Evolutionary conservation across 2,113 vertebrate species (phyloP).

Genomic region (Centropus bengalensis): DNA sequence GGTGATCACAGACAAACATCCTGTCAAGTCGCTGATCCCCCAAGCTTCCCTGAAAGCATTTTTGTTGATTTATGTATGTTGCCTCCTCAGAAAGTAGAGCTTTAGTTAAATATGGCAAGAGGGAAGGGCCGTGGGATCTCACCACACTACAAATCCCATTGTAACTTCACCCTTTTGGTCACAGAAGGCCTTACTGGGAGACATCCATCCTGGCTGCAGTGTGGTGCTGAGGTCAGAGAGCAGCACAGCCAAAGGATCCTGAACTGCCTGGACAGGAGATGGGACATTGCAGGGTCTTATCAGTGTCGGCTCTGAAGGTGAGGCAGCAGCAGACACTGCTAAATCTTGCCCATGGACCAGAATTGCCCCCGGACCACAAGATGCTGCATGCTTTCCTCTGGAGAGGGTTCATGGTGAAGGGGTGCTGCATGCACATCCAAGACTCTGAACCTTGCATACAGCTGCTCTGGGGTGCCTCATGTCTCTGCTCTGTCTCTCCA

Average conservation of each 20-base stretch:
- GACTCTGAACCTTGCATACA: fast-evolving
- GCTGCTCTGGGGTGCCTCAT: fast-evolving
- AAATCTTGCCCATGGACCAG: no score
- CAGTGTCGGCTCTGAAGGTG: fast-evolving
- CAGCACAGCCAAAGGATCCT: background rate
- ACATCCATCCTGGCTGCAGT: background rate
- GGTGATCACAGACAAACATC: background rate
- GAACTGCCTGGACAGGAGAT: fast-evolving
- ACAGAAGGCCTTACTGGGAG: background rate
- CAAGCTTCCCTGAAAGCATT: background rate
- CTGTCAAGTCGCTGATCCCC: background rate
- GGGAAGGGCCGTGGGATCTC: background rate
- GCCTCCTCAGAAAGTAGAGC: background rate
- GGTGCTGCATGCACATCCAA: no score
- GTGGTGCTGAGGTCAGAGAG: background rate
- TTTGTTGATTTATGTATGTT: background rate
- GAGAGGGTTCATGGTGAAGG: background rate
- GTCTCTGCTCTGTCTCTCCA: background rate
- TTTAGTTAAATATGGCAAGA: background rate
- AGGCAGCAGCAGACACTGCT: background rate
- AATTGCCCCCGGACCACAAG: fast-evolving
- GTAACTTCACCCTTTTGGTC: background rate
- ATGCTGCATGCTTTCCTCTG: fast-evolving
- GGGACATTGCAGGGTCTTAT: fast-evolving
- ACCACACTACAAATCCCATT: background rate